These are phyloP conservation scores for Eupsittula cactorum DNA, from an alignment of 2,113 vertebrate species.

Conservation along the genomic window DNA sequence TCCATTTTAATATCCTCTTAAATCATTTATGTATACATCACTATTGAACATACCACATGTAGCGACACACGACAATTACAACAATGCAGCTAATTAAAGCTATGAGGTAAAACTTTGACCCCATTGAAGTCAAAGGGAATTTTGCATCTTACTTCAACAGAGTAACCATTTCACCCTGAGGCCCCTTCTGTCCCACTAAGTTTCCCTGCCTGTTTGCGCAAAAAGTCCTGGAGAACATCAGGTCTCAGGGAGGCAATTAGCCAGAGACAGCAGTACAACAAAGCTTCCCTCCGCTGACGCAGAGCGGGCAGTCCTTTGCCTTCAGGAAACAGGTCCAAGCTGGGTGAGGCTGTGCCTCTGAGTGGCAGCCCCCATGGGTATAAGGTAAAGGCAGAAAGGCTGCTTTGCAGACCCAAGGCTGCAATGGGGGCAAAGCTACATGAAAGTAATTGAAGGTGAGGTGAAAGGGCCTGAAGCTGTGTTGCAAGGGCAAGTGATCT, in stretches of 20 bases:
- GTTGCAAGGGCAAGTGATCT: not conserved
- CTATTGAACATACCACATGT: not conserved
- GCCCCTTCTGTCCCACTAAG: not conserved
- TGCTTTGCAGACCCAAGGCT: accelerated
- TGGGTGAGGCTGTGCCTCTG: not conserved
- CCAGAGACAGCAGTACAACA: not conserved
- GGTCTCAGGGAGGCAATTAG: constrained; percentile 29
- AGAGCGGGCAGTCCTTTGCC: not conserved
- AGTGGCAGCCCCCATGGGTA: not conserved
- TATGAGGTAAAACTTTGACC: constrained; percentile 32
- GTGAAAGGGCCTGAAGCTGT: not conserved
- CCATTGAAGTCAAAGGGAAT: not conserved
- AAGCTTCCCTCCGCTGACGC: not conserved
- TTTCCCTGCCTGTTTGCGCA: not conserved
- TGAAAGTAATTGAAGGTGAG: not conserved
- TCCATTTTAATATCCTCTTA: constrained; percentile 23
- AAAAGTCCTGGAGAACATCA: constrained; percentile 43
- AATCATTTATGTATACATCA: constrained; percentile 13
- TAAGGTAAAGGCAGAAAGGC: not conserved
- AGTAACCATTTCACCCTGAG: not conserved
- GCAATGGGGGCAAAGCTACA: not conserved
- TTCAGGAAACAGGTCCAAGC: not conserved
- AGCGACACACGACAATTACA: not conserved
- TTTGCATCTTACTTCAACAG: constrained; percentile 34
- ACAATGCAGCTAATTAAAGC: constrained; percentile 45